A percentile compares a stretch with the other conserved stretches of the same genome.
Conservation (phyloP, 2,888 invertebrate species). For the Agrochola circellaris region DNA sequence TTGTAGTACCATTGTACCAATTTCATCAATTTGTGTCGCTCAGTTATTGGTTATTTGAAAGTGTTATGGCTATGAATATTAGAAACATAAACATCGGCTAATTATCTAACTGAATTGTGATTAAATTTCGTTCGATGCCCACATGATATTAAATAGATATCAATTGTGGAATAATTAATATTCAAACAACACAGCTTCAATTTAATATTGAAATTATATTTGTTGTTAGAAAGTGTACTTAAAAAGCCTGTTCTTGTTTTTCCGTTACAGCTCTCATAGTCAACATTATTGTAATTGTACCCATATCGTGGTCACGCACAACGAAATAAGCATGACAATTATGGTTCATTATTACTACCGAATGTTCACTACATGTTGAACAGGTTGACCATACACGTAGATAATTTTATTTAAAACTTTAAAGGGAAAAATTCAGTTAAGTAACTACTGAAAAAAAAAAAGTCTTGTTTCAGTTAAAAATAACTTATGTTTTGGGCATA, state of each 20-base stretch:
- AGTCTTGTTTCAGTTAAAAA: background rate
- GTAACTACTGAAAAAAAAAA: background rate
- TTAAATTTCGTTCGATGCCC: slow-evolving; percentile 56
- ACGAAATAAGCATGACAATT: slow-evolving; percentile 65
- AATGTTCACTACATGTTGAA: slow-evolving; percentile 58
- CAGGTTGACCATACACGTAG: slow-evolving; percentile 44
- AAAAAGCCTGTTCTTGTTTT: slow-evolving; percentile 46
- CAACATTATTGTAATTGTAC: slow-evolving; percentile 66
- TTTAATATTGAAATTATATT: slow-evolving; percentile 31
- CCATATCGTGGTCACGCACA: slow-evolving; percentile 69
- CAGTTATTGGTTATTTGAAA: slow-evolving; percentile 64
- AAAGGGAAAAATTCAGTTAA: background rate
- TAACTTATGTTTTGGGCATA: background rate
- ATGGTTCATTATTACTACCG: slow-evolving; percentile 67
- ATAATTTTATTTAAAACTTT: slow-evolving; percentile 22
- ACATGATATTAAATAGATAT: slow-evolving; percentile 58
- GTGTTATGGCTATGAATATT: slow-evolving; percentile 47
- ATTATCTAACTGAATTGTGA: slow-evolving; percentile 44
- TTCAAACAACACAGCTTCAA: slow-evolving; percentile 50
- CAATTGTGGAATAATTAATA: slow-evolving; percentile 55
- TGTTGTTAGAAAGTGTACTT: slow-evolving; percentile 53
- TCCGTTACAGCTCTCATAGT: slow-evolving; percentile 59
- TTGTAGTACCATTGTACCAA: slow-evolving; percentile 73
- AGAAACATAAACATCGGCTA: slow-evolving; percentile 43
- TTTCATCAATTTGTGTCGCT: slow-evolving; percentile 81